Evolutionary conservation across 1,140 invertebrate species (phyloP).

Genomic region (Triops longicaudatus): DNA sequence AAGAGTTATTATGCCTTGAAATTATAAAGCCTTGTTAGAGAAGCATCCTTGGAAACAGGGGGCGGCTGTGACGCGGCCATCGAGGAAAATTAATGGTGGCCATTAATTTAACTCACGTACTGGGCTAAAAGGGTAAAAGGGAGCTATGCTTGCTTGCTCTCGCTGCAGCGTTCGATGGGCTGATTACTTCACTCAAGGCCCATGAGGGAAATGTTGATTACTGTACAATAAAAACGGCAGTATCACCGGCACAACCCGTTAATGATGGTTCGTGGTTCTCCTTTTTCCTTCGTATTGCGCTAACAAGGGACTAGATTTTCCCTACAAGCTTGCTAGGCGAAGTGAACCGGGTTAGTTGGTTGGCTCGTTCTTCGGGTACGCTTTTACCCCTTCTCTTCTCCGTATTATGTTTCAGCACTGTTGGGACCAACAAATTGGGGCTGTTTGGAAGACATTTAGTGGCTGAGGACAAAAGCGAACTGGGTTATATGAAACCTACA

Average conservation of each 20-base stretch:
- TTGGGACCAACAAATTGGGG: conserved; percentile 13
- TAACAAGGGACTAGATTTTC: neutral
- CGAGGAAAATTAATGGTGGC: neutral
- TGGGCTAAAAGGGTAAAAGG: neutral
- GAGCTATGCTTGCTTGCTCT: neutral
- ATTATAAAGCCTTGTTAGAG: conserved; percentile 8
- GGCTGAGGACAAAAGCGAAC: neutral
- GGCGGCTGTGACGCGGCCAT: conserved; percentile 6
- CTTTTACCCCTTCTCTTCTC: neutral
- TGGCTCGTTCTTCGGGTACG: no score
- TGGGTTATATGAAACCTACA: neutral
- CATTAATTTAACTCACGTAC: conserved; percentile 4
- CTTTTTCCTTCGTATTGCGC: neutral
- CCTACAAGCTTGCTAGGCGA: neutral
- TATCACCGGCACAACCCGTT: neutral
- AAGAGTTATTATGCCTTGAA: neutral
- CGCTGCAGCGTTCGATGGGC: neutral
- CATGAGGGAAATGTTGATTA: neutral
- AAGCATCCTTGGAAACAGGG: conserved; percentile 4
- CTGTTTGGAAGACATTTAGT: neutral
- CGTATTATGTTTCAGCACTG: conserved; percentile 6
- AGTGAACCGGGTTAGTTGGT: neutral
- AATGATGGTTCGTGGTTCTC: neutral
- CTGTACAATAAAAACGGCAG: neutral
- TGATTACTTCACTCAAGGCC: neutral